Evolutionary conservation across 2,797 vertebrate genomes (phyloP), one percentile per base, ranked within the genome.

Genomic region (Paratrypauchen microcephalus): DNA sequence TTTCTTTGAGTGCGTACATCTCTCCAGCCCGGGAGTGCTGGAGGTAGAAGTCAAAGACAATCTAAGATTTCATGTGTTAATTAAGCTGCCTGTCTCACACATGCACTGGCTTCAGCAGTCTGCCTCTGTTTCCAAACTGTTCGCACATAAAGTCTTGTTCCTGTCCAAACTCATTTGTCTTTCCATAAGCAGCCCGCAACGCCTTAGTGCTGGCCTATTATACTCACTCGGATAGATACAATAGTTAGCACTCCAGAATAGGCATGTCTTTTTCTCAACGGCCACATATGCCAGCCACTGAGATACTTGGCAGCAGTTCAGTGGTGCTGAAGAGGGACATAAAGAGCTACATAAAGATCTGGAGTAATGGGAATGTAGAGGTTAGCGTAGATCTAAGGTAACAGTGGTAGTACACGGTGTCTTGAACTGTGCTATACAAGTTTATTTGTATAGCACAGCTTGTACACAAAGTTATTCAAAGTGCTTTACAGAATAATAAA

Each of bases 271-370:
- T 86, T 76, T 60, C 74, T 71, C 32, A 36, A 39, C 81, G 82
- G 77, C 76, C 69, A 74, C 80, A 80, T 78, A 69, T 83, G 83
- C 76, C 71, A 86, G 75, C 78, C 83, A 82, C 72, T 74, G 56
- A 83, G 80, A 77, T 80, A 84, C 78, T 89, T 91, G 90, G 88
- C 87, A 88, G 82, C 41, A 66, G 78, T 80, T 84, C 75, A 75
- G 62, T 85, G 78, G 79, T 79, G 72, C 72, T 23, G 52, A 23
- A 7, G 52, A 21, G 21, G 50, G 50, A 55, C 9, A 12, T 4
- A 55, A 55, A 55, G 52, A 55, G 52, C 11, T 13, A 55, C 9
- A 12, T 4, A 55, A 55, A 55, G 52, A 55, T 21, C 11, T 13
- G 23, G 52, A 24, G 9, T 21, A 24, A 55, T 23, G 21, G n/a